Base-by-base conservation (phyloP, 2,797 vertebrate species). In the Enteromius thamalakanensis region DNA sequence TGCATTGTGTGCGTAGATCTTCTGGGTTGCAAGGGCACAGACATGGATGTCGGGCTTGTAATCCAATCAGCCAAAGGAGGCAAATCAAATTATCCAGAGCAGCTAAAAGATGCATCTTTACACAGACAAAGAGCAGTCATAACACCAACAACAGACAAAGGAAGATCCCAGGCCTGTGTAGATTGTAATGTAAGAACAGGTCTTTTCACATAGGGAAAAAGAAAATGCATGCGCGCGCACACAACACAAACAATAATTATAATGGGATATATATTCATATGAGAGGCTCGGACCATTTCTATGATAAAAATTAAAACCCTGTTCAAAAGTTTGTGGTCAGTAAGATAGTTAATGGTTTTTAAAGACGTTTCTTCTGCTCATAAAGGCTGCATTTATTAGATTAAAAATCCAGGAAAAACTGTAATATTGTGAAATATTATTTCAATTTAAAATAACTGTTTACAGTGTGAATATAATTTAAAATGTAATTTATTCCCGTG, bases 21-120 rank as follows among this genome's bases (percentile, higher is more conserved):
- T 58, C 84, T 78, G 84, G 90, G 86, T 89, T 94, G 85, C 84
- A 32, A 53, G 87, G 86, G 89, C 90, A 91, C 81, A 79, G 90
- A 90, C 92, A 94, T 92, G 88, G 90, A 92, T 93, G 90, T 92
- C 88, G 89, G 89, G 77, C 91, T 92, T 94, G 93, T 94, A 94
- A 94, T 94, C 92, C 91, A 93, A 93, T 95, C 92, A 89, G 75
- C 26, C 77, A 60, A 79, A 60, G 76, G 85, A 80, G 15, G 87
- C 87, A 93, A 94, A 95, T 94, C 87, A 90, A 93, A 93, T 95
- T 93, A 93, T 37, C 60, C 62, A 79, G 87, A 87, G 88, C 86
- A 88, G 89, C 90, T 91, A 90, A 90, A 87, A 88, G 79, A 93
- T 90, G 89, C 80, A 87, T 89, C 89, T 91, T 87, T 83, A 45